Conservation (phyloP, 2,888 invertebrate genomes). For the Mechanitis messenoides region DNA sequence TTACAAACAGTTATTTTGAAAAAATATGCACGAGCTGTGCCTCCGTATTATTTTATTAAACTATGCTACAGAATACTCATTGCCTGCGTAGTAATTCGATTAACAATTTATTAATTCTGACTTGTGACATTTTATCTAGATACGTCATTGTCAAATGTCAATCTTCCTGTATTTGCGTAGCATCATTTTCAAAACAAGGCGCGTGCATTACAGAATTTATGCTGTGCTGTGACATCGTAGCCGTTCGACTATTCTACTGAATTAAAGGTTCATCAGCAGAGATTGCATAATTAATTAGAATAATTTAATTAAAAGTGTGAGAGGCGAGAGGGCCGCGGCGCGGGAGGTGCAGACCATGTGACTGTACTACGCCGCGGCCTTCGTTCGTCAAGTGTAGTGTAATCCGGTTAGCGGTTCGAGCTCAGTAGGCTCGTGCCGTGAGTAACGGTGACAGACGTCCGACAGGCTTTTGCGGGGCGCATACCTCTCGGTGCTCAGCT, state of each 20-base stretch:
- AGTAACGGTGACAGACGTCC: constrained; percentile 23
- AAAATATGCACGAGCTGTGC: no score
- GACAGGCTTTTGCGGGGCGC: constrained; percentile 19
- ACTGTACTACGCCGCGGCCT: constrained; percentile 30
- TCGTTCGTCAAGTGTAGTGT: constrained; percentile 36
- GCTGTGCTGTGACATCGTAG: constrained; percentile 7
- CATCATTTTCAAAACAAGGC: constrained; percentile 32
- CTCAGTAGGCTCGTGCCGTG: constrained; percentile 7
- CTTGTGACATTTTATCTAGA: background rate
- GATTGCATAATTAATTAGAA: constrained; percentile 20
- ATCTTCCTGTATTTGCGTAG: constrained; percentile 3
- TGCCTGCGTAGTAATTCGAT: no score
- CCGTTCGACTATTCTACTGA: constrained; percentile 10
- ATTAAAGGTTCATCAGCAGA: constrained; percentile 14
- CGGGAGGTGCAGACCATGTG: constrained; percentile 22
- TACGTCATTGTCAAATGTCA: constrained; percentile 29
- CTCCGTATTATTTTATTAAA: no score
- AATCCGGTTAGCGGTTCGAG: constrained; percentile 41
- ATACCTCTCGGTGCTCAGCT: constrained; percentile 17
- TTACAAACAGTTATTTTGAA: no score
- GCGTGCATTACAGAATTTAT: constrained; percentile 21
- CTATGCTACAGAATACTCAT: no score
- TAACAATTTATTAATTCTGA: no score
- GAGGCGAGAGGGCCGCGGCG: constrained; percentile 13
- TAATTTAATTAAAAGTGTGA: constrained; percentile 23